These are phyloP conservation scores for Tragelaphus imberbis DNA, from an alignment of 2,113 vertebrate species.

Conservation along the genomic window DNA sequence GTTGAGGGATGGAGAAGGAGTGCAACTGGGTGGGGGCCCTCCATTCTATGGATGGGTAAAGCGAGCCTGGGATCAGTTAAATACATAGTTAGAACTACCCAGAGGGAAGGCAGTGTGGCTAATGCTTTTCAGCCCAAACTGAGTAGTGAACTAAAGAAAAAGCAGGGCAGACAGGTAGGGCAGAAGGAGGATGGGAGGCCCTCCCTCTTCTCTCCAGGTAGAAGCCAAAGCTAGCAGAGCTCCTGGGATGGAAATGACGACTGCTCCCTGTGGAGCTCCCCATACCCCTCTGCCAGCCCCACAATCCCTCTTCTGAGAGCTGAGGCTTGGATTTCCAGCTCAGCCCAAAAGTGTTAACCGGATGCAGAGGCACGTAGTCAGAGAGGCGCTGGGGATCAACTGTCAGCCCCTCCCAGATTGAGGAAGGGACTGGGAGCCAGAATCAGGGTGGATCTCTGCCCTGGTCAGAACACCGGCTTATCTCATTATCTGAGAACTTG, in stretches of 20 bases:
- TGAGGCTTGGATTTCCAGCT: constrained; percentile 3
- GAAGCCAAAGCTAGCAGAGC: neutral
- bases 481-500: constrained; percentile 14
- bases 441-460: neutral
- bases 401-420: constrained; percentile 14
- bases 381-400: neutral
- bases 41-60: neutral
- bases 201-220: neutral
- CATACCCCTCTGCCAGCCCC: neutral
- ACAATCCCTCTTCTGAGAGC: neutral
- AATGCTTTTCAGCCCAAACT: neutral
- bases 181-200: fast-evolving
- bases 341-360: neutral
- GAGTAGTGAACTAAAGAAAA: neutral
- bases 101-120: neutral
- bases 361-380: neutral
- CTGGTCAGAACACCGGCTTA: neutral
- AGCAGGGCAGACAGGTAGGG: neutral
- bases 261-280: neutral
- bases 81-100: neutral
- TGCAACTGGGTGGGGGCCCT: too few species aligned
- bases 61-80: neutral
- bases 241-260: neutral
- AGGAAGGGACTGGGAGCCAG: constrained; percentile 13
- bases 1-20: neutral